Conservation (phyloP, 2,113 vertebrate genomes). For the Upupa epops region DNA sequence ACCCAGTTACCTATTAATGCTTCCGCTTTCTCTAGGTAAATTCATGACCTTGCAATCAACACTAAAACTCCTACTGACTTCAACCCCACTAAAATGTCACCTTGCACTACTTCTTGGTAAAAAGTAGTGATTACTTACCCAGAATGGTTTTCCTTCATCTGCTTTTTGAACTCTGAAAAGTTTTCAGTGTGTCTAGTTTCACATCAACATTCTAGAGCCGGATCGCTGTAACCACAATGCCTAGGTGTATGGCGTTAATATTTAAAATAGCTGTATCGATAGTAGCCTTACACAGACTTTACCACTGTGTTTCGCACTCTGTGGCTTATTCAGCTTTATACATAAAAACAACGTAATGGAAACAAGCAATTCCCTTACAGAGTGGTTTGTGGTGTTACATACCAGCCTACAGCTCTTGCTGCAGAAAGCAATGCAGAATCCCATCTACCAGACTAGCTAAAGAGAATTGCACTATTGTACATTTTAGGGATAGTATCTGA, state of each 20-base stretch:
- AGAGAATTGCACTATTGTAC: neutral
- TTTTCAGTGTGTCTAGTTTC: neutral
- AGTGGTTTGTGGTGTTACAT: neutral
- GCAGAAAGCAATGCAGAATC: neutral
- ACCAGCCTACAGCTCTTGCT: neutral
- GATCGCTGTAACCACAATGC: neutral
- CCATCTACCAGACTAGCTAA: neutral
- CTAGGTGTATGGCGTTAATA: neutral
- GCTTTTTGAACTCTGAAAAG: neutral
- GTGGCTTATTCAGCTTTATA: neutral
- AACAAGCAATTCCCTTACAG: neutral
- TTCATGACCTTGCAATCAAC: neutral
- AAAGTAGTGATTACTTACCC: neutral
- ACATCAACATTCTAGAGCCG: neutral
- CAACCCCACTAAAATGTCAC: neutral
- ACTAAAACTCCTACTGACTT: neutral
- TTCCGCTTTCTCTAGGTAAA: neutral
- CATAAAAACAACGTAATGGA: neutral
- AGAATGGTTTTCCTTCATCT: neutral
- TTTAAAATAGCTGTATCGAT: neutral
- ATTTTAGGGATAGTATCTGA: neutral
- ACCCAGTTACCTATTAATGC: neutral
- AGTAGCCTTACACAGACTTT: neutral
- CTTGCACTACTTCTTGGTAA: fast-evolving
- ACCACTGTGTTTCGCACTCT: neutral